phyloP scores from a whole-genome alignment of 2,113 vertebrate species.

The Pipra filicauda region DNA sequence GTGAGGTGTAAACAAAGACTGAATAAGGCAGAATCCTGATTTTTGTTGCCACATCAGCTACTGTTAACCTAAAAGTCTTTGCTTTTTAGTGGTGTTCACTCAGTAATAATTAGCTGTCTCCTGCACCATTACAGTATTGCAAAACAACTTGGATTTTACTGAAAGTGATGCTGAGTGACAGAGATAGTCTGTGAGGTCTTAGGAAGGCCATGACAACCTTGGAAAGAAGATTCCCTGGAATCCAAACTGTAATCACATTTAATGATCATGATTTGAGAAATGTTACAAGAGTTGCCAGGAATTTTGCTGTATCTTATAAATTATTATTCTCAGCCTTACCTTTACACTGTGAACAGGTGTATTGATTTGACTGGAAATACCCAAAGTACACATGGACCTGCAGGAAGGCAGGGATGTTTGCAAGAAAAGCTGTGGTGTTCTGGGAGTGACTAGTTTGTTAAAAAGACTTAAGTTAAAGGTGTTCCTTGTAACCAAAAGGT shows the following conservation, averaged over 20 bases:
- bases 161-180: neutral
- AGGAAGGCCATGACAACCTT: neutral
- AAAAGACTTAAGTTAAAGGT: neutral
- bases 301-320: neutral
- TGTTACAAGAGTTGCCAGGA: neutral
- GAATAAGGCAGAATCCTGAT: neutral
- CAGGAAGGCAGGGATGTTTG: neutral
- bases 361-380: neutral
- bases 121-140: neutral
- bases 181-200: fast-evolving
- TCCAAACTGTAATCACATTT: neutral
- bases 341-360: neutral
- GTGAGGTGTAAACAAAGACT: neutral
- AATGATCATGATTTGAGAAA: neutral
- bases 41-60: neutral
- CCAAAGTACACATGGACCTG: neutral
- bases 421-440: neutral
- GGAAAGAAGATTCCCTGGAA: neutral
- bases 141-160: neutral
- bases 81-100: neutral
- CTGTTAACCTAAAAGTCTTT: neutral
- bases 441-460: neutral
- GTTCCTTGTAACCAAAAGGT: neutral
- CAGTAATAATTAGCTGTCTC: neutral
- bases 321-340: neutral